Conservation (phyloP, 2,888 invertebrate species). For the Orchesella flavescens region DNA sequence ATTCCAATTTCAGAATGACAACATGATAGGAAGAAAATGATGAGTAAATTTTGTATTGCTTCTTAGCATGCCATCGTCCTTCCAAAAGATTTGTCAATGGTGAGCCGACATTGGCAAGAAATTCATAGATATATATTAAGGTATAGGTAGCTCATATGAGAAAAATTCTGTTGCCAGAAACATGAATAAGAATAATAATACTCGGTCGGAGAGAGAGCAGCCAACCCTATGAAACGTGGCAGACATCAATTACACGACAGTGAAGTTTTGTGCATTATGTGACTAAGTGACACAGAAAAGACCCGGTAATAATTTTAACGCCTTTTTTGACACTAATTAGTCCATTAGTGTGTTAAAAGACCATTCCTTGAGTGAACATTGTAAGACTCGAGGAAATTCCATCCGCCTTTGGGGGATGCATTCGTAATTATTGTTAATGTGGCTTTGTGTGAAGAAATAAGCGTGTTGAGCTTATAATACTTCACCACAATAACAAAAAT, state of each 20-base stretch:
- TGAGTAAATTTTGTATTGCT: too few relatives aligned
- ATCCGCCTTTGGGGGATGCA: slow-evolving; percentile 62
- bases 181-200: neutral
- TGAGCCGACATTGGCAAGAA: too few relatives aligned
- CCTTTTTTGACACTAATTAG: slow-evolving; percentile 72
- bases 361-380: slow-evolving; percentile 68
- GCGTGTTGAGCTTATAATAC: slow-evolving; percentile 54
- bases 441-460: slow-evolving; percentile 59
- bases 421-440: slow-evolving; percentile 64
- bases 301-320: slow-evolving; percentile 72
- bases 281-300: slow-evolving; percentile 72
- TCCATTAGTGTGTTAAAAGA: slow-evolving; percentile 72
- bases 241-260: slow-evolving; percentile 54
- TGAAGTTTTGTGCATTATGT: slow-evolving; percentile 45
- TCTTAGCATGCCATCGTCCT: too few relatives aligned
- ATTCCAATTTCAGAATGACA: too few relatives aligned
- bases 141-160: too few relatives aligned
- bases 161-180: neutral
- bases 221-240: neutral
- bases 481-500: slow-evolving; percentile 55
- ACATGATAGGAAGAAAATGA: too few relatives aligned
- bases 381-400: slow-evolving; percentile 62
- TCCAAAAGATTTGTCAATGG: too few relatives aligned
- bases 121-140: too few relatives aligned
- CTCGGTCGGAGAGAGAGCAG: neutral